These are phyloP conservation scores for Sesia bembeciformis DNA, from an alignment of 2,888 invertebrate species.

Conservation along the genomic window DNA sequence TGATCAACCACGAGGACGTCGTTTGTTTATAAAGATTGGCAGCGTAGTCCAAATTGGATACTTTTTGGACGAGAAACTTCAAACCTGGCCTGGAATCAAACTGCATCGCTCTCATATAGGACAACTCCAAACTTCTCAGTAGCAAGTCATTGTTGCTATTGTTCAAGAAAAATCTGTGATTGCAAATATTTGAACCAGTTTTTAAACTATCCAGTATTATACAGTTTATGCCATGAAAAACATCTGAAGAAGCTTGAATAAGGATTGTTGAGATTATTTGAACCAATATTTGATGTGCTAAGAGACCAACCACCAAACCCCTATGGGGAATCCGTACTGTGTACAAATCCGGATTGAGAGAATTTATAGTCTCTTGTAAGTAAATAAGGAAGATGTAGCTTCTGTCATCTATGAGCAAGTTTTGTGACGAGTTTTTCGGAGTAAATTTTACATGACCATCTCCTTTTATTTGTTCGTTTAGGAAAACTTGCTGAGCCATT, in stretches of 20 bases:
- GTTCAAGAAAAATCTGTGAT: slow-evolving; percentile 66
- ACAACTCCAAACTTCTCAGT: slow-evolving; percentile 85
- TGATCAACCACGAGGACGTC: slow-evolving; percentile 92
- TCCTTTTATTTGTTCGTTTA: slow-evolving; percentile 70
- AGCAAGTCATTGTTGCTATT: slow-evolving; percentile 80
- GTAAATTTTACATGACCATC: slow-evolving; percentile 46
- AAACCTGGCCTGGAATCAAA: slow-evolving; percentile 94
- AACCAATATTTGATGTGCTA: slow-evolving; percentile 93
- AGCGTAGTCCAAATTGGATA: slow-evolving; percentile 87
- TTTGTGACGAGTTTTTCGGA: slow-evolving; percentile 51
- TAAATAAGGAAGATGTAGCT: slow-evolving; percentile 92
- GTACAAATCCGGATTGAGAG: slow-evolving; percentile 83
- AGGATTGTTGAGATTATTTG: slow-evolving; percentile 92
- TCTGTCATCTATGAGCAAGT: slow-evolving; percentile 81
- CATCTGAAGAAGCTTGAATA: slow-evolving; percentile 81
- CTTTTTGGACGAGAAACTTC: slow-evolving; percentile 95
- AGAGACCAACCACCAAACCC: slow-evolving; percentile 88
- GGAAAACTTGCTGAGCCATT: slow-evolving; percentile 90
- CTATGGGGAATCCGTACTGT: slow-evolving; percentile 90
- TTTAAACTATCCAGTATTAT: slow-evolving; percentile 72
- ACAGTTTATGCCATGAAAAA: slow-evolving; percentile 77
- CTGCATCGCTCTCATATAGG: slow-evolving; percentile 86
- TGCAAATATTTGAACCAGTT: slow-evolving; percentile 57
- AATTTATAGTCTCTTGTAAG: slow-evolving; percentile 81
- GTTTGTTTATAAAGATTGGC: slow-evolving; percentile 95